Percentiles rank a stretch among this genome's conserved stretches.
Evolutionary conservation across 2,797 vertebrate species (phyloP).

Genomic region (Epinephelus coioides): DNA sequence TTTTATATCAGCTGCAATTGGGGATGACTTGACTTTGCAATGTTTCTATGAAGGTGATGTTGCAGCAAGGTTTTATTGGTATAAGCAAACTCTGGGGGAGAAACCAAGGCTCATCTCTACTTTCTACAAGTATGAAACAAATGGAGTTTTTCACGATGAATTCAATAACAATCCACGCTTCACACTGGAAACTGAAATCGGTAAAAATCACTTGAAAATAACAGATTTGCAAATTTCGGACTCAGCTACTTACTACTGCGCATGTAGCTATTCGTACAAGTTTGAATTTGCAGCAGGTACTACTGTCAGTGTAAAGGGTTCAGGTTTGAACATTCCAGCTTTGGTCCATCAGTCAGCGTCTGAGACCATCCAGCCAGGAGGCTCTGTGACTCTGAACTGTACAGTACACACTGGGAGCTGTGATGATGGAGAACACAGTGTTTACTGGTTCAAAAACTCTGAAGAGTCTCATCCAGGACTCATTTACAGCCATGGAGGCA

Average conservation of each 20-base stretch:
- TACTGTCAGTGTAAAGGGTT: constrained; percentile 1
- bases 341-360: no score
- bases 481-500: background rate
- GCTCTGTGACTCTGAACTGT: no score
- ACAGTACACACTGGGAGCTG: constrained; percentile 34
- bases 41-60: constrained; percentile 37
- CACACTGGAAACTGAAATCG: background rate
- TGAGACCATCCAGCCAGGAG: no score
- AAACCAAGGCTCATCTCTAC: constrained; percentile 42
- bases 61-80: constrained; percentile 40
- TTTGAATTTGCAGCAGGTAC: constrained; percentile 21
- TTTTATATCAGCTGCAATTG: constrained; percentile 22
- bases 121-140: background rate
- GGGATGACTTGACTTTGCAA: constrained; percentile 43
- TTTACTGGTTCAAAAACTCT: constrained; percentile 65
- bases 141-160: constrained; percentile 6
- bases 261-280: background rate
- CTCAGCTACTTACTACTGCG: constrained; percentile 42
- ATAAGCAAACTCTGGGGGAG: constrained; percentile 45
- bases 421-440: constrained; percentile 52
- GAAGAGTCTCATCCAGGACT: background rate
- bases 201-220: constrained; percentile 18
- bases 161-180: constrained; percentile 23
- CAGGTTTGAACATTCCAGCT: background rate
- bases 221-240: constrained; percentile 22